Conservation (phyloP, 2,113 vertebrate species). For the Centropus bengalensis region DNA sequence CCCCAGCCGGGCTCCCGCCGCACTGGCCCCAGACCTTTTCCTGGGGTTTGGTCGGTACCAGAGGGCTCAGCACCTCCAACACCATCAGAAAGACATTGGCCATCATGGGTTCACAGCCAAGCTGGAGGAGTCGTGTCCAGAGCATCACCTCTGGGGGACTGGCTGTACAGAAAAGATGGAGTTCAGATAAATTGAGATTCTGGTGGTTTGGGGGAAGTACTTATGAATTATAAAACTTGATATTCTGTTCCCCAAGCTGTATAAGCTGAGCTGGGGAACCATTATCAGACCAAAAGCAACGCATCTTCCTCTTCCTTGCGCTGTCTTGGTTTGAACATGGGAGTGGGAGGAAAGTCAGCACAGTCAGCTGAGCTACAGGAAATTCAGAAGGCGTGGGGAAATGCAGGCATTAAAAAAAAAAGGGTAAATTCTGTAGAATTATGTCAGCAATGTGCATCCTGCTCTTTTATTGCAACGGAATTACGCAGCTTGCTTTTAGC, state of each 20-base stretch:
- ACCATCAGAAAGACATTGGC: rapidly evolving
- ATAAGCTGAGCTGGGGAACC: not conserved
- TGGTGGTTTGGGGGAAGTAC: not conserved
- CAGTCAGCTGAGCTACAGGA: not conserved
- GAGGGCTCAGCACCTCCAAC: not conserved
- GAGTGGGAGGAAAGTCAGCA: not conserved
- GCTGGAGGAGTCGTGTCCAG: not conserved
- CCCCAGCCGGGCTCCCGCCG: not conserved
- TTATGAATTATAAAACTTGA: rapidly evolving
- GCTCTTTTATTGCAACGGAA: not conserved
- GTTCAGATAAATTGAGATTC: not conserved
- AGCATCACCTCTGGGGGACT: not conserved
- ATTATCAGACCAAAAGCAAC: rapidly evolving
- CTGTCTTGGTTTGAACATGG: not conserved
- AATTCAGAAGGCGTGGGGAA: not conserved
- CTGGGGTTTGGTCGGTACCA: rapidly evolving
- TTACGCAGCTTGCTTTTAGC: rapidly evolving
- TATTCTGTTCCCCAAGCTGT: not conserved
- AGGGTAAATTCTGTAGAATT: not conserved
- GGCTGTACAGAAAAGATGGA: not conserved
- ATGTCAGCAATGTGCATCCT: not conserved
- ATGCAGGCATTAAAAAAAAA: rapidly evolving
- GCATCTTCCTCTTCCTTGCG: not conserved
- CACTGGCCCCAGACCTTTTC: rapidly evolving
- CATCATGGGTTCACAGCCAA: rapidly evolving